Percentiles rank a stretch among this genome's conserved stretches.
phyloP scores from a whole-genome alignment of 2,888 invertebrate species.

The Thelaira solivaga region DNA sequence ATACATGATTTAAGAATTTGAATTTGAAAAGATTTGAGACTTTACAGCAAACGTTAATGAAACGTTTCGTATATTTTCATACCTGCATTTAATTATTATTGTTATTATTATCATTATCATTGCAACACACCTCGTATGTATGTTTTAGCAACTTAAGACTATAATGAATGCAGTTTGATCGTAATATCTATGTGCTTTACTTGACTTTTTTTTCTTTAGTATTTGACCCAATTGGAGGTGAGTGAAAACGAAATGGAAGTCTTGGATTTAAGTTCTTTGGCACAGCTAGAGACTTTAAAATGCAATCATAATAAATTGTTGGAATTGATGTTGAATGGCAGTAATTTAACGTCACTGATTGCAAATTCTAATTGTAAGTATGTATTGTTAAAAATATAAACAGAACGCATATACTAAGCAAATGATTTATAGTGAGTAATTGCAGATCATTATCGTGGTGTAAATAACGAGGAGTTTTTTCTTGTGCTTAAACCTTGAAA shows the following conservation, averaged over 20 bases:
- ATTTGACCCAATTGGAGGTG: constrained; percentile 88
- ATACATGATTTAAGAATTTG: no score
- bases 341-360: constrained; percentile 84
- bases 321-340: constrained; percentile 88
- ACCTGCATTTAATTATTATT: no score
- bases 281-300: constrained; percentile 85
- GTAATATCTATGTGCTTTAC: constrained; percentile 66
- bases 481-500: neutral
- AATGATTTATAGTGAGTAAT: neutral
- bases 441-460: neutral
- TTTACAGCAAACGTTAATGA: no score
- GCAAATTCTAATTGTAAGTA: constrained; percentile 84
- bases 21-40: no score
- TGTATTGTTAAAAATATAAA: constrained; percentile 52
- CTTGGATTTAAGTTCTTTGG: constrained; percentile 87
- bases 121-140: no score
- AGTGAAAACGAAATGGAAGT: constrained; percentile 91
- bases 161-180: no score
- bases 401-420: constrained; percentile 43
- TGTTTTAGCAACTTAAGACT: no score
- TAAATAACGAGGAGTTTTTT: neutral
- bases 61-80: no score
- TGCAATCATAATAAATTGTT: constrained; percentile 87
- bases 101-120: no score
- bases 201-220: constrained; percentile 79